These are phyloP conservation scores for Andinoacara biseriatus DNA, from an alignment of 2,113 vertebrate genomes.

Conservation along the genomic window DNA sequence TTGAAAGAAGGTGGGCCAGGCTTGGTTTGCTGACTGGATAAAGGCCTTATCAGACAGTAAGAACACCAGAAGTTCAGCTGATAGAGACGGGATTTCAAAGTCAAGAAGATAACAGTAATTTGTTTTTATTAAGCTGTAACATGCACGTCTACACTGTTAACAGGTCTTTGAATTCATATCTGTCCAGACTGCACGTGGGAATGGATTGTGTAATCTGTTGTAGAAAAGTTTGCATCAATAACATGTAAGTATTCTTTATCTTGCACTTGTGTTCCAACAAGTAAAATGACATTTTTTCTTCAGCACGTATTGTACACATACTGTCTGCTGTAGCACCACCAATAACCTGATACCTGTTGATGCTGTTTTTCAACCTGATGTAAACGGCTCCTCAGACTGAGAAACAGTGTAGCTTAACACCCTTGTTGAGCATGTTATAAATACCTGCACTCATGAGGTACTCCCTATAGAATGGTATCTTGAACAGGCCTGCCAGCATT, in stretches of 20 bases:
- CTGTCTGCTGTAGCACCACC: not conserved
- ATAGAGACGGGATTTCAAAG: not conserved
- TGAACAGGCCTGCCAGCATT: constrained; percentile 72
- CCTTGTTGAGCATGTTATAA: not conserved
- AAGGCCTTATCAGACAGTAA: constrained; percentile 65
- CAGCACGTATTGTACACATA: too few species aligned
- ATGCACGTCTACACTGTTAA: not conserved
- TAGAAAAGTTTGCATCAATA: not conserved
- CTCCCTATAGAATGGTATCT: constrained; percentile 77
- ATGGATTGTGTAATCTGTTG: not conserved
- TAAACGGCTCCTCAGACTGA: not conserved
- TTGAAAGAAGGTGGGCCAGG: constrained; percentile 78
- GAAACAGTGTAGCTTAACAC: not conserved
- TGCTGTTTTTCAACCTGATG: not conserved
- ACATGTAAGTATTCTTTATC: not conserved
- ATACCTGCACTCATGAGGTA: constrained; percentile 80
- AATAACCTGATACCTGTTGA: not conserved
- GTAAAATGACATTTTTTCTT: not conserved
- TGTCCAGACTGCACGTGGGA: not conserved
- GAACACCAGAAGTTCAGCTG: not conserved
- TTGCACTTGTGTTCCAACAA: not conserved
- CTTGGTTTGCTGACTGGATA: constrained; percentile 78
- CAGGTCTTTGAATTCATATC: not conserved
- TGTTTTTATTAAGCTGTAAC: not conserved
- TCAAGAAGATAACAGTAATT: not conserved